These are phyloP conservation scores for Ceratosolen fusciceps DNA, from an alignment of 1,140 invertebrate genomes.

Conservation along the genomic window DNA sequence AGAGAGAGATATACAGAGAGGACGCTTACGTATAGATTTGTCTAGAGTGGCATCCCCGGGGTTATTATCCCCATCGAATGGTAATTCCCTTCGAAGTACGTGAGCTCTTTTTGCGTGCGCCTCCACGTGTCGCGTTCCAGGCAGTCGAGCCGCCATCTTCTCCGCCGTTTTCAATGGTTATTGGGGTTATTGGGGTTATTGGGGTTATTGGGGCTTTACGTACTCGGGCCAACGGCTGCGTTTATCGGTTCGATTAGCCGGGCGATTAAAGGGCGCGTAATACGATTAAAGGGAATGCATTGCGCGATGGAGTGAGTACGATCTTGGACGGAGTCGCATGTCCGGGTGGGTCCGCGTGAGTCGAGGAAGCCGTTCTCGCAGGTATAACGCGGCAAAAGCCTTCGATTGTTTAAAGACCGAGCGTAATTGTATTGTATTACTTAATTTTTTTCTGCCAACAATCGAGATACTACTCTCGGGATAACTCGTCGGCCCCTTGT, in stretches of 20 bases:
- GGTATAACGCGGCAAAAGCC: background rate
- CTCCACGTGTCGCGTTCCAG: conserved; percentile 25
- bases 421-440: background rate
- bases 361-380: background rate
- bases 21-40: conserved; percentile 30
- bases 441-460: background rate
- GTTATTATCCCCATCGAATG: conserved; percentile 32
- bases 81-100: background rate
- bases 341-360: no score
- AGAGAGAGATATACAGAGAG: no score
- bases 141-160: no score
- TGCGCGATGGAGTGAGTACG: background rate
- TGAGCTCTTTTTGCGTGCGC: background rate
- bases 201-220: no score
- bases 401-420: background rate
- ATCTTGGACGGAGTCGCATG: background rate
- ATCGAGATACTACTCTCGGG: no score
- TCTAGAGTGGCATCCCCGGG: conserved; percentile 33
- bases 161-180: no score
- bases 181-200: no score
- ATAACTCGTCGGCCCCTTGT: no score
- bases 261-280: conserved; percentile 17
- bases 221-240: background rate
- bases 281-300: conserved; percentile 1
- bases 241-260: conserved; percentile 21